Evolutionary conservation across 2,797 vertebrate genomes (phyloP), one percentile per base, ranked within the genome.

Genomic region (Tenualosa thibaudeaui): DNA sequence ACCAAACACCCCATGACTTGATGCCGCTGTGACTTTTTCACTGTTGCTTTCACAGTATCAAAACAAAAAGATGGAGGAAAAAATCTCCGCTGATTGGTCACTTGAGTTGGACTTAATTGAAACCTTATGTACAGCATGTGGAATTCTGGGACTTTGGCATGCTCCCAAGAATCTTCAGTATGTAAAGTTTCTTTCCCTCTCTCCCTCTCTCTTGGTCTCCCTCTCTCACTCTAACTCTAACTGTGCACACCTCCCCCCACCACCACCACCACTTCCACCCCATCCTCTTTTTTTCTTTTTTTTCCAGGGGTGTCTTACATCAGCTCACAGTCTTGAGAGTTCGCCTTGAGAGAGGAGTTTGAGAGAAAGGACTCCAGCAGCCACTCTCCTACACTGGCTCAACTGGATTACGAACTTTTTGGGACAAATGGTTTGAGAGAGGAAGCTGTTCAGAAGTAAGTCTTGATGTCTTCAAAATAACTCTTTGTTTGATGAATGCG

Each of bases 71-170:
- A 92, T 91, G 88, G 19, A 85, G 88, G 92, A 88, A 89, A 93
- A 92, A 94, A 92, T 91, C 89, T 88, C 93, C 93, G 94, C 86
- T 91, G 96, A 96, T 96, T 96, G 95, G 96, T 93, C 93, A 88
- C 90, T 93, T 91, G 90, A 95, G 93, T 93, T 88, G 83, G 92
- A 93, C 93, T 95, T 97, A 98, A 99, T 98, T 97, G 97, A 97
- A 98, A 98, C 97, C 97, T 96, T 96, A 97, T 99, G 97, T 97
- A 95, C 93, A 91, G 94, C 93, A 96, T 93, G 95, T 92, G 95
- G 97, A 97, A 97, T 96, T 97, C 96, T 97, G 97, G 97, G 97
- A 96, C 92, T 97, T 95, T 97, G 97, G 97, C 95, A 22, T 22
- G 65, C 81, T 91, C 94, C 97, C 98, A 98, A 96, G 96, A 98